Evolutionary conservation across 2,888 invertebrate species (phyloP), one percentile per base, ranked within the genome.

Genomic region (Calliphora vomitoria): DNA sequence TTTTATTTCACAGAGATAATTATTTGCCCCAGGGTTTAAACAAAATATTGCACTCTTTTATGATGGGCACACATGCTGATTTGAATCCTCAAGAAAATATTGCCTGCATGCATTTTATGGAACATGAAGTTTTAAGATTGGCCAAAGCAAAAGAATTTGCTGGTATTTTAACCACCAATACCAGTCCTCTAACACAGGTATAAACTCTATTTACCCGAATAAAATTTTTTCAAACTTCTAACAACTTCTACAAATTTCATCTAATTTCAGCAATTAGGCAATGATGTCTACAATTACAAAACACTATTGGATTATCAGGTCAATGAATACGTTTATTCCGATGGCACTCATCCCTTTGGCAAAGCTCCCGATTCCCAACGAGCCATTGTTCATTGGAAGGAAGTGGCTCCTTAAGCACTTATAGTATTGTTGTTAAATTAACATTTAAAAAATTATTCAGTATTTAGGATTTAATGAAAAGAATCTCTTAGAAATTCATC

Each of bases 181-280:
- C 98, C 35, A 98, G 96, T 91, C 97, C 97, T 0, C 94, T 98
- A n/a, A 98, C 98, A 38, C 97, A 97, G 95, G 97, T 97, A 58
- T 31, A 58, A 13, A 25, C 35, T 5, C 5, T 35, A 0, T 35
- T 6, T 6, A 10, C 11, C 15, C 13, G 25, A 2, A 75, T 0
- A 18, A 25, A 5, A 60, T 31, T 13, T 3, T 8, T 64, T 38
- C 11, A 44, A 18, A 62, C 64, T 35, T 18, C 3, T 25, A 47
- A 66, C 13, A 18, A 18, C 4, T 58, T 74, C 15, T 68, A 62
- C 18, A 44, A 44, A 44, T 44, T 44, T 13, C 4, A 44, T 20
- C 10, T n/a, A 41, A 78, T 94, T 94, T 82, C 94, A 98, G 96
- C 98, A 98, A 96, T 95, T 98, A 44, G 97, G 97, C 18, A 95